A percentile compares a stretch with the other conserved stretches of the same genome.
Conservation (phyloP, 2,113 vertebrate genomes). For the Indri indri region DNA sequence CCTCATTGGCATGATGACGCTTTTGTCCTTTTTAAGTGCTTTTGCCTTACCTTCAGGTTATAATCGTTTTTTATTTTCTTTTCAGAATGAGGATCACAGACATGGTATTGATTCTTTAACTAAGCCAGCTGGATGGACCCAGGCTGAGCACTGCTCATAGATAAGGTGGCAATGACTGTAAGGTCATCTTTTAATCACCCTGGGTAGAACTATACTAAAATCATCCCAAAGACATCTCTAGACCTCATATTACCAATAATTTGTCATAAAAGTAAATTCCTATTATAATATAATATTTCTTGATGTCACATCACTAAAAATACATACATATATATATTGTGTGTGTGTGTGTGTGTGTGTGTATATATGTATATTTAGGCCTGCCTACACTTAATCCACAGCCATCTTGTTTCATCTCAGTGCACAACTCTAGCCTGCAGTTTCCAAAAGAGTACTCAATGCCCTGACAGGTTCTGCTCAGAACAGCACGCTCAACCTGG, state of each 20-base stretch:
- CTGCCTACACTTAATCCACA: neutral
- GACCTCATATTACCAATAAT: neutral
- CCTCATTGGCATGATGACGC: neutral
- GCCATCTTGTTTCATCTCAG: neutral
- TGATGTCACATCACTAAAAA: neutral
- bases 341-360: no score
- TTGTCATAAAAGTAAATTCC: neutral
- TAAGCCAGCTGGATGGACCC: neutral
- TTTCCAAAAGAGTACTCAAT: neutral
- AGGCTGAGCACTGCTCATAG: neutral
- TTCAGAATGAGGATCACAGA: neutral
- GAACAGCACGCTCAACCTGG: neutral
- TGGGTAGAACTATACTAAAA: neutral
- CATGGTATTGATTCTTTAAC: neutral
- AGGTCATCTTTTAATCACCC: neutral
- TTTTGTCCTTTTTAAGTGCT: neutral
- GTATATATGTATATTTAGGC: no score
- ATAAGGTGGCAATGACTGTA: neutral
- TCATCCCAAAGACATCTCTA: neutral
- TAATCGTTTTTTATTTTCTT: neutral
- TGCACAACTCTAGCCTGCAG: fast-evolving
- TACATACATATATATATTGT: neutral
- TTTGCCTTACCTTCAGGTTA: neutral
- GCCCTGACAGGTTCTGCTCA: neutral
- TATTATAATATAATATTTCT: neutral